Evolutionary conservation across 1,140 invertebrate species (phyloP).

Genomic region (Centruroides vittatus): DNA sequence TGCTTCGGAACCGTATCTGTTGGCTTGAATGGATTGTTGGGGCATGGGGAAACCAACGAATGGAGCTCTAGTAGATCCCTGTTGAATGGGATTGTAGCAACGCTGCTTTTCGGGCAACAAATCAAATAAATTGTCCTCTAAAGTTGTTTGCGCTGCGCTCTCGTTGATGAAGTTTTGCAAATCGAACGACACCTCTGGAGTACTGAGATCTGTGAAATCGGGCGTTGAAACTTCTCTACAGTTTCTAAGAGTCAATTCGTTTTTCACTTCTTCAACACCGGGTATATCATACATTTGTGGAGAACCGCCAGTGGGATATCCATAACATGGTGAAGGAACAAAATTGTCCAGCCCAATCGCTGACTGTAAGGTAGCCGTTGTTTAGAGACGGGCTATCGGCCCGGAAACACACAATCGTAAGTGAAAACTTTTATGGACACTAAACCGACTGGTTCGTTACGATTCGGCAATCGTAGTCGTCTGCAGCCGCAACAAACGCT

Average conservation of each 20-base stretch:
- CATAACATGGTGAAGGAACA: conserved; percentile 9
- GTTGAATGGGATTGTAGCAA: neutral
- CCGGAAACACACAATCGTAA: no score
- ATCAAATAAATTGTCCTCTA: neutral
- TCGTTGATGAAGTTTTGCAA: conserved; percentile 16
- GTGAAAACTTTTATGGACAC: no score
- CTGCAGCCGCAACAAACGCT: no score
- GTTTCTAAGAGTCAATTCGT: conserved; percentile 6
- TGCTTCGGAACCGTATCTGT: conserved; percentile 16
- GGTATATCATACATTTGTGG: conserved; percentile 12
- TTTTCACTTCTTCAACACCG: conserved; percentile 3
- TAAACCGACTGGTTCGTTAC: no score
- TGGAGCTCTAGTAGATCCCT: neutral
- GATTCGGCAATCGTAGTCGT: no score
- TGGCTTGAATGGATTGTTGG: conserved; percentile 12
- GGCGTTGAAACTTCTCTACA: neutral
- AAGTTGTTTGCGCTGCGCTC: neutral
- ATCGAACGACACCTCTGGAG: conserved; percentile 19
- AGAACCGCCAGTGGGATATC: neutral
- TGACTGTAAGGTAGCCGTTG: no score
- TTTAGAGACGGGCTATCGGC: no score
- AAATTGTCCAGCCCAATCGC: no score
- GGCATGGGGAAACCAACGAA: conserved; percentile 10
- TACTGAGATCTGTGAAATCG: conserved; percentile 15
- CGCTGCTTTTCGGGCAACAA: conserved; percentile 1